Base-by-base conservation (phyloP, 2,797 vertebrate genomes). In the Delichon dasypus region DNA sequence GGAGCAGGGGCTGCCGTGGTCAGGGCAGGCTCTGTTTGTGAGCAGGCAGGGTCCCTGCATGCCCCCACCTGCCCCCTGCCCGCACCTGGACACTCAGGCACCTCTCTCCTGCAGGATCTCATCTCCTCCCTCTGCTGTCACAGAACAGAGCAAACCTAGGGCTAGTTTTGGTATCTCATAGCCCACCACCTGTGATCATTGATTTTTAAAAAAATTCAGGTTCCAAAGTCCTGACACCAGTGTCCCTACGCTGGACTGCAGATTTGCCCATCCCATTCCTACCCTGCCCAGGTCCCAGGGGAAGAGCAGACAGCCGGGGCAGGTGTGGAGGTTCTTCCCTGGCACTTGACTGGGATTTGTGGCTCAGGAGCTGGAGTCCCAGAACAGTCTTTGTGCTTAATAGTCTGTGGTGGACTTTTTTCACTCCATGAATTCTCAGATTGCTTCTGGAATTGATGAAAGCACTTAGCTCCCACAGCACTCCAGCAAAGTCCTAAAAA, bases 71-170 rank as follows among this genome's bases (percentile, higher is more conserved):
- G 1, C 38, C 54, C 34, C 27, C 70, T 67, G 47, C 66, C 81
- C 0, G 0, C 16, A 4, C n/a, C 48, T 3, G 3, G 47, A 30
- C 34, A 23, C 23, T 1, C 32, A 19, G 21, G 55, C 53, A n/a
- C 40, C 0, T 1, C 21, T 72, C 27, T 66, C 51, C 72, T 55
- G 42, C 13, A 5, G 10, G 54, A 32, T 29, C 30, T 48, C 25
- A 9, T 42, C 44, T 72, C 42, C 29, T 78, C 25, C 15, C 57
- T 57, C 68, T 19, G 40, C 9, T 68, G 58, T 44, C 62, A 65
- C 32, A 70, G 45, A 3, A 3, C 26, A 57, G 44, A 42, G 45
- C 34, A 88, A 74, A 53, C 21, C 29, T 53, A 64, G 34, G 32
- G 40, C 40, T 54, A 13, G 25, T 29, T 29, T 53, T 27, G 61